Evolutionary conservation across 1,140 invertebrate genomes (phyloP), one percentile per base, ranked within the genome.

Genomic region (Vanessa tameamea): DNA sequence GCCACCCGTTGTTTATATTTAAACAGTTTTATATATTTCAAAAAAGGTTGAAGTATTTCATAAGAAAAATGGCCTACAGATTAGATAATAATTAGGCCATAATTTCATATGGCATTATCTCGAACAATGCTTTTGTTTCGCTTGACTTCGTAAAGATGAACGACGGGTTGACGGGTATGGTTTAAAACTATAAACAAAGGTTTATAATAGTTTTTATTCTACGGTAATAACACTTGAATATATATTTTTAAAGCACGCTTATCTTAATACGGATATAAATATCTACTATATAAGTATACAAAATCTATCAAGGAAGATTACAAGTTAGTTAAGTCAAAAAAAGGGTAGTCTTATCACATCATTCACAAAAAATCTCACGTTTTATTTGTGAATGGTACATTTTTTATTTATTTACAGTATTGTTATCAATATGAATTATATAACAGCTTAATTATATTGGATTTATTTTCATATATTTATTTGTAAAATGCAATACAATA

Each of bases 101-200:
- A 65, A 20, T 65, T 65, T 65, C 64, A 65, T 51, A 43, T 57
- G 55, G n/a, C 47, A 69, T 69, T 61, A 69, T 59, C 67, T 57
- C 53, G 59, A 69, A 69, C 67, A 61, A 48, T 50, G 67, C 53
- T 69, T 61, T 43, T 57, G 57, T 61, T 61, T 31, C 57, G 37
- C 13, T 61, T 37, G 23, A 61, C 26, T 61, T 61, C 57, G 15
- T 61, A 13, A 37, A 61, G 57, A 12, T 37, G 13, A 61, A 61
- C 57, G 57, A 59, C 0, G 57, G 31, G 57, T 59, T 59, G 57
- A 37, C 11, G 23, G 57, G 14, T 61, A 15, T 61, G 57, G 31
- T 61, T 26, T 61, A 61, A 61, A 61, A n/a, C 57, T 61, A 14
- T 61, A 61, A 61, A 61, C 57, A 61, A 61, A 61, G 57, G 26